Evolutionary conservation across 2,113 vertebrate genomes (phyloP), one percentile per base, ranked within the genome.

Genomic region (Garra rufa): DNA sequence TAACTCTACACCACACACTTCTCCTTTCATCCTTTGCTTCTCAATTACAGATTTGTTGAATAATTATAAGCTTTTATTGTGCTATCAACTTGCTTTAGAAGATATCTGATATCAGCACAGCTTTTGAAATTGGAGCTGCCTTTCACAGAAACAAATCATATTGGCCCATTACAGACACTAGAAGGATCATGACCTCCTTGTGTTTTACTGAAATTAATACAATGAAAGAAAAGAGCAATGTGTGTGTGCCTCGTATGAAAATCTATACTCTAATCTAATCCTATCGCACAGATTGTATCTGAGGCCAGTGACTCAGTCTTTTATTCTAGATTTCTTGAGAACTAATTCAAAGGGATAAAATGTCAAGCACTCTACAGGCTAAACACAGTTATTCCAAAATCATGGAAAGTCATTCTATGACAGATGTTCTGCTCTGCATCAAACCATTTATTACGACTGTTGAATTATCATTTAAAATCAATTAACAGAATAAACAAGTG

Each of bases 1-100:
- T 79, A 89, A 87, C 81, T 57, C 57, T 65, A 87, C 74, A 82
- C 41, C 78, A 83, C 41, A 28, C 50, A 26, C 76, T 46, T 79
- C 84, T 71, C 28, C 65, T 52, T 52, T 79, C 80, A 88, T 77
- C 67, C 38, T n/a, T 43, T 41, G 34, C 67, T 43, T 76, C 86
- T 87, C 87, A 80, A 69, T 88, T 76, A 90, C 86, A 41, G 34
- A 82, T 86, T 81, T 24, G 46, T 34, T 46, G 74, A 87, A 85
- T 83, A 83, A 88, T 89, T 83, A 91, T 81, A 85, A 81, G 75
- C 84, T 83, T 76, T 87, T 88, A 87, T 83, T 88, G 83, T 73
- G 67, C 74, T 84, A 76, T 73, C 79, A 83, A 77, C 82, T 82
- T 74, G 63, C 83, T 88, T 50, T 50, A 41, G 73, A 43, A 57